Conservation (phyloP, 1,140 invertebrate genomes). For the Calephelis virginiensis region DNA sequence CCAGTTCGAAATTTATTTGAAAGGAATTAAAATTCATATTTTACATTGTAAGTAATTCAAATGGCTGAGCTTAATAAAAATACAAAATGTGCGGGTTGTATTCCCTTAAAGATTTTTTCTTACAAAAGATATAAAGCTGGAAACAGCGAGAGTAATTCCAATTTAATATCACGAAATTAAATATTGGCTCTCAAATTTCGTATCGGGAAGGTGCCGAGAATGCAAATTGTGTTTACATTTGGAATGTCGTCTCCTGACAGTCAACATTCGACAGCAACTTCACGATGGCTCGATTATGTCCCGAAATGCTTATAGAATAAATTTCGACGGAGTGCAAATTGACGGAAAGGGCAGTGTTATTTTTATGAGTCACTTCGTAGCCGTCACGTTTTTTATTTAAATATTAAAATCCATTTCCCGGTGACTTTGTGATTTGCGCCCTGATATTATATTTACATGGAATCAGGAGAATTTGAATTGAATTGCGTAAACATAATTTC, state of each 20-base stretch:
- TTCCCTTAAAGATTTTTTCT: background rate
- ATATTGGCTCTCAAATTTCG: constrained; percentile 38
- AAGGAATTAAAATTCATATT: too few species aligned
- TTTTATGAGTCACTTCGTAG: constrained; percentile 24
- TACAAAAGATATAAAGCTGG: constrained; percentile 6
- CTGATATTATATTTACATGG: constrained; percentile 20
- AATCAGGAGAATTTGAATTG: constrained; percentile 20
- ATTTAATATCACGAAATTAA: constrained; percentile 40
- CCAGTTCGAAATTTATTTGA: too few species aligned
- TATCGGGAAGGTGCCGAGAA: constrained; percentile 44
- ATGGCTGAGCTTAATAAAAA: background rate
- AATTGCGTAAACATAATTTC: constrained; percentile 12
- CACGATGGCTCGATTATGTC: constrained; percentile 26
- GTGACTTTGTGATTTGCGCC: constrained; percentile 7
- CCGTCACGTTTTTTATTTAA: constrained; percentile 22
- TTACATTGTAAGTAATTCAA: too few species aligned
- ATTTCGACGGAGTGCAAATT: constrained; percentile 30
- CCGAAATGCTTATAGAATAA: constrained; percentile 38
- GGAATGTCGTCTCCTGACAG: constrained; percentile 40
- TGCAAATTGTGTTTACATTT: constrained; percentile 51
- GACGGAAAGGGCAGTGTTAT: constrained; percentile 23
- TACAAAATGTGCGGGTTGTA: background rate
- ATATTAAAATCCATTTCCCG: constrained; percentile 22
- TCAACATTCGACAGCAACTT: constrained; percentile 40
- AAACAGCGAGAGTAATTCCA: constrained; percentile 19